Conservation (phyloP, 2,888 invertebrate species). For the Nasonia oneida region DNA sequence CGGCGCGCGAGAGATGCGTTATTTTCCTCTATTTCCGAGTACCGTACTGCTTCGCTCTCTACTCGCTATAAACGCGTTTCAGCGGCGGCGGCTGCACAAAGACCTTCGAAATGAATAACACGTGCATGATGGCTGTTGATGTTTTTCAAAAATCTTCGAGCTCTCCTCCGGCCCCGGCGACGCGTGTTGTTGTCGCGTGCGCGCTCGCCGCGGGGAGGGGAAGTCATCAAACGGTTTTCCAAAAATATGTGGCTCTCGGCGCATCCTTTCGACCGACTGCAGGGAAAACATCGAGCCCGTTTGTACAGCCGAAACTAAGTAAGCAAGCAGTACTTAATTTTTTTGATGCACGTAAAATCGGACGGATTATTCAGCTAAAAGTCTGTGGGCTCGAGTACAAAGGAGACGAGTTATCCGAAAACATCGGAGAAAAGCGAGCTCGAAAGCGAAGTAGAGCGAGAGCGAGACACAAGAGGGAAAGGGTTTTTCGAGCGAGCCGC, state of each 20-base stretch:
- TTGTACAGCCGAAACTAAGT: neutral
- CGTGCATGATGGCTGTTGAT: slow-evolving; percentile 57
- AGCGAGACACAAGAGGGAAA: neutral
- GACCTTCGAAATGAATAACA: slow-evolving; percentile 54
- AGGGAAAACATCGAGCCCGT: neutral
- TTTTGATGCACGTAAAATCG: neutral
- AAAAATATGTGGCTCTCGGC: slow-evolving; percentile 40
- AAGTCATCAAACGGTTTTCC: slow-evolving; percentile 37
- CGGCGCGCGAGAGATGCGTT: slow-evolving; percentile 7
- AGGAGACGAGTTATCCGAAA: neutral
- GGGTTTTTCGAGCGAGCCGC: slow-evolving; percentile 33
- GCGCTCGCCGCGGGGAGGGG: slow-evolving; percentile 14
- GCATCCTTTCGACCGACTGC: slow-evolving; percentile 40
- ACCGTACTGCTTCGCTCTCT: neutral
- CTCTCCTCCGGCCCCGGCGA: slow-evolving; percentile 19
- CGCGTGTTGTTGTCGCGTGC: slow-evolving; percentile 35
- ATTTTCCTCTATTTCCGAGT: slow-evolving; percentile 51
- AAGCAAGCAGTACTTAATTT: neutral
- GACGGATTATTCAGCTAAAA: neutral
- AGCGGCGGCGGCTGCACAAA: slow-evolving; percentile 29
- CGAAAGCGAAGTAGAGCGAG: neutral
- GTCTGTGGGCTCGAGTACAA: neutral
- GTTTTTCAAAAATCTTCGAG: slow-evolving; percentile 53
- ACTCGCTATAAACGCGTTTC: neutral
- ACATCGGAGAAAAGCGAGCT: neutral